These are phyloP conservation scores for Montipora capricornis DNA, from an alignment of 64 coral and sea anemone genomes.

Conservation along the genomic window DNA sequence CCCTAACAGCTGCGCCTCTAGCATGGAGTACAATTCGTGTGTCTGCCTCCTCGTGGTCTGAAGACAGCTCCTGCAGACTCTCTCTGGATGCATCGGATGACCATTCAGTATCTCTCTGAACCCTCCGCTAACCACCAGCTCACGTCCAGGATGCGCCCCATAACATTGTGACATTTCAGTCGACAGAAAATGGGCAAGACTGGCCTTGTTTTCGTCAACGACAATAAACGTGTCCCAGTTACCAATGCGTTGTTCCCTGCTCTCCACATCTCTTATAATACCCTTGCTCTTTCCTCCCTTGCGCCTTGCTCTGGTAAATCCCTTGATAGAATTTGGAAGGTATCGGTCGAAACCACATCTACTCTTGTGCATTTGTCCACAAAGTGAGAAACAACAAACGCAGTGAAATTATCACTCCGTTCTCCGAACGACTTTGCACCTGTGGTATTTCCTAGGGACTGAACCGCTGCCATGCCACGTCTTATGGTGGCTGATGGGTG, in stretches of 20 bases:
- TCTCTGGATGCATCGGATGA: neutral
- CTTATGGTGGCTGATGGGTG: no score
- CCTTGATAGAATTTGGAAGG: constrained; percentile 56
- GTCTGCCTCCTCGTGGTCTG: no score
- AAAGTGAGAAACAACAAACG: constrained; percentile 59
- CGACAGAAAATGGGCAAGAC: no score
- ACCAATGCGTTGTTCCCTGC: constrained; percentile 60
- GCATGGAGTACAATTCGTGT: neutral
- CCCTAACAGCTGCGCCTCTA: neutral
- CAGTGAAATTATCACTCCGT: constrained; percentile 45
- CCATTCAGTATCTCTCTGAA: constrained; percentile 18
- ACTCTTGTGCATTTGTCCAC: constrained; percentile 46
- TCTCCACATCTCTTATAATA: constrained; percentile 34
- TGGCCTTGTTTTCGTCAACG: no score
- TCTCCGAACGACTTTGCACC: constrained; percentile 69
- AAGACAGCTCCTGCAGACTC: no score
- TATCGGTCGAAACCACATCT: constrained; percentile 73
- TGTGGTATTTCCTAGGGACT: neutral
- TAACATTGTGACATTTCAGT: constrained; percentile 40
- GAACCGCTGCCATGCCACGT: no score
- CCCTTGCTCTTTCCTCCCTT: constrained; percentile 28
- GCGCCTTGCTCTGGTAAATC: neutral
- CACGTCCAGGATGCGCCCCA: neutral
- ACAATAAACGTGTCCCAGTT: neutral
- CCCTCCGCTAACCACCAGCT: no score